Evolutionary conservation across 1,140 invertebrate genomes (phyloP).

Genomic region (Tenebrio molitor): DNA sequence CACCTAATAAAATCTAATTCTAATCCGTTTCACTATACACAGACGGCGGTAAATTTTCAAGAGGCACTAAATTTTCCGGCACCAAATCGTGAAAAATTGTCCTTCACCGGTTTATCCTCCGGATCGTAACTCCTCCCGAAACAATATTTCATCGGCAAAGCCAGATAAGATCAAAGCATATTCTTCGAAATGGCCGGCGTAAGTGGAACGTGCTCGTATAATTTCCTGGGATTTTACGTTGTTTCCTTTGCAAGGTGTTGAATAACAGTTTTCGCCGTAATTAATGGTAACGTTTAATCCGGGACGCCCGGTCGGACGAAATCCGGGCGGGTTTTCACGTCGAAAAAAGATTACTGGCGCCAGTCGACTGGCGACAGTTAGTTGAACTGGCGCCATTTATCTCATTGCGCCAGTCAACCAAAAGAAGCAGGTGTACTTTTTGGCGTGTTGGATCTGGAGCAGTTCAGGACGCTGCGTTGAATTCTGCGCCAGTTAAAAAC

Average conservation of each 20-base stretch:
- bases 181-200: neutral
- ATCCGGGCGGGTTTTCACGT: too few species aligned
- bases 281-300: neutral
- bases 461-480: too few species aligned
- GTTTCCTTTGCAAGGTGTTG: neutral
- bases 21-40: neutral
- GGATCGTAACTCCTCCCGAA: neutral
- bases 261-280: neutral
- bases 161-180: neutral
- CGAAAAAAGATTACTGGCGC: too few species aligned
- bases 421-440: too few species aligned
- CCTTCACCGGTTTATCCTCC: neutral
- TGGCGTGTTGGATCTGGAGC: too few species aligned
- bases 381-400: too few species aligned
- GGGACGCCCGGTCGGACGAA: too few species aligned
- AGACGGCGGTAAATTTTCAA: too few species aligned
- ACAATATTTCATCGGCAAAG: neutral
- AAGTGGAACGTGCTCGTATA: slow-evolving; percentile 1
- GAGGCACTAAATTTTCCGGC: neutral
- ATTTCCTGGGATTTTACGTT: neutral
- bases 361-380: too few species aligned
- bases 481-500: too few species aligned
- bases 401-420: too few species aligned
- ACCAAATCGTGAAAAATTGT: neutral
- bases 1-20: neutral